Evolutionary conservation across 2,113 vertebrate species (phyloP).

Genomic region (Gavialis gangeticus): DNA sequence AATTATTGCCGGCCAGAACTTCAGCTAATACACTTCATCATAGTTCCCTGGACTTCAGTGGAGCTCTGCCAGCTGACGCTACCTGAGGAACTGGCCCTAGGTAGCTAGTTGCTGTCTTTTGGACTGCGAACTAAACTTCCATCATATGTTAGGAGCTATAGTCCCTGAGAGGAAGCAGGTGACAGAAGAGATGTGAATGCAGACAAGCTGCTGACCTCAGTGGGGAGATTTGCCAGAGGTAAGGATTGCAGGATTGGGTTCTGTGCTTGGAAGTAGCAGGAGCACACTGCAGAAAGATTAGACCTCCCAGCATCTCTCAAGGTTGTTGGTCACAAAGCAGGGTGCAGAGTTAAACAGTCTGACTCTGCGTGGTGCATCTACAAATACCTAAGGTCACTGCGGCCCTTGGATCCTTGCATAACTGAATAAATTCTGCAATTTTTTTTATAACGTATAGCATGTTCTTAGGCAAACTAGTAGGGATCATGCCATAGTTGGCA

Average conservation of each 20-base stretch:
- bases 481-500: not conserved
- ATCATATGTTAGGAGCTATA: not conserved
- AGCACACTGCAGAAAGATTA: not conserved
- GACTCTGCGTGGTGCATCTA: not conserved
- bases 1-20: slow-evolving; percentile 25
- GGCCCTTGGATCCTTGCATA: not conserved
- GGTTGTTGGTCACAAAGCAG: rapidly evolving
- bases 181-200: not conserved
- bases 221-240: not conserved
- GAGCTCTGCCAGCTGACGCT: slow-evolving; percentile 54
- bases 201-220: not conserved
- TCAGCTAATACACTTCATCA: not conserved
- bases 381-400: not conserved
- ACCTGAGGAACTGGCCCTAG: slow-evolving; percentile 46
- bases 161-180: not conserved
- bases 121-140: not conserved
- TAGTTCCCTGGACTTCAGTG: slow-evolving; percentile 18
- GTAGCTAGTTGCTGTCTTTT: slow-evolving; percentile 37
- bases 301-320: not conserved
- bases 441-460: slow-evolving; percentile 34
- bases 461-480: slow-evolving; percentile 29
- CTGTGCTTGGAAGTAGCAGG: not conserved
- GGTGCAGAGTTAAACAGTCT: not conserved
- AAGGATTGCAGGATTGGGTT: not conserved
- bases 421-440: not conserved